These are phyloP conservation scores for Ellobius talpinus DNA, from an alignment of 2,113 vertebrate genomes.

Conservation along the genomic window DNA sequence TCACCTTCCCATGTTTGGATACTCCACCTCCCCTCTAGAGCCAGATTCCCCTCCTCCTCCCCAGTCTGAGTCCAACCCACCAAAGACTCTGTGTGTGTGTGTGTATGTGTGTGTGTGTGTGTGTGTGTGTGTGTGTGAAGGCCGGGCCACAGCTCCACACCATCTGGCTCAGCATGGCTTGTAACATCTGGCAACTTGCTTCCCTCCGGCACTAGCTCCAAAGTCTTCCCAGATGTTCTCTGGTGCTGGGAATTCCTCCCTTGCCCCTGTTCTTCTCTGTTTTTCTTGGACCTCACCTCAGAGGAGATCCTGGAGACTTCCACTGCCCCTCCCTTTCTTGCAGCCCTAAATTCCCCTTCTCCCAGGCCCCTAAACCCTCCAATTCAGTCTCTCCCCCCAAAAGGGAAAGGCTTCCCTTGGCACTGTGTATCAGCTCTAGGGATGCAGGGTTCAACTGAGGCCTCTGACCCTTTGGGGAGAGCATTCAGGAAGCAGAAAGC, in stretches of 20 bases:
- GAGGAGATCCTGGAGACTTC: background rate
- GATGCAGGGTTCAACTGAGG: background rate
- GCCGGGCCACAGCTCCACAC: background rate
- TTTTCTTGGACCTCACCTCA: background rate
- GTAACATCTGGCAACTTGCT: background rate
- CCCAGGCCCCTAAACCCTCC: too few relatives aligned
- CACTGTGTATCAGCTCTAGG: background rate
- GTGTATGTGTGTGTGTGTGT: too few relatives aligned
- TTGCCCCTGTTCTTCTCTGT: background rate
- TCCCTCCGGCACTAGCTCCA: background rate
- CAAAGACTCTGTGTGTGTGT: rapidly evolving
- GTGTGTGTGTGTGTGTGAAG: too few relatives aligned
- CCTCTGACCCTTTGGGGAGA: background rate
- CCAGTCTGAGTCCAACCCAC: background rate
- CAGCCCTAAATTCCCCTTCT: background rate
- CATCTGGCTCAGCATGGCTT: background rate
- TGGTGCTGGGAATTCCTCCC: too few relatives aligned
- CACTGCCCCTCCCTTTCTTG: too few relatives aligned
- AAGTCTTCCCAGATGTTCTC: background rate
- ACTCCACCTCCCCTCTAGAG: background rate
- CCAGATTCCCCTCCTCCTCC: background rate
- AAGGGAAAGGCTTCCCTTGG: background rate
- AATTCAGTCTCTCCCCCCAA: rapidly evolving
- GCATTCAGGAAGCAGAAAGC: background rate
- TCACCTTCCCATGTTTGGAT: background rate